These are phyloP conservation scores for Meliscaeva auricollis DNA, from an alignment of 2,888 invertebrate genomes.

Conservation along the genomic window DNA sequence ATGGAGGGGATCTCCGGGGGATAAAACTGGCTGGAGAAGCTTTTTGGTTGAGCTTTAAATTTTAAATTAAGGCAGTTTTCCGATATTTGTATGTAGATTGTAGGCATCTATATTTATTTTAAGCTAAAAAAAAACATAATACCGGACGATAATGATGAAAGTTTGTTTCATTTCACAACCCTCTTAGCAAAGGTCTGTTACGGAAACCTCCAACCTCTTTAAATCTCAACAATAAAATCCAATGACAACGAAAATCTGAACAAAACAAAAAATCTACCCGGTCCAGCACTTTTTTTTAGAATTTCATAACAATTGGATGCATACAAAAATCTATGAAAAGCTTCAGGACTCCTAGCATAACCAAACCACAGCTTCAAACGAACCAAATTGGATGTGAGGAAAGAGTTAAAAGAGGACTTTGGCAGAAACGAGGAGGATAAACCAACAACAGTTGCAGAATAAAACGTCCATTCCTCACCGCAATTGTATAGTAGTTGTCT, in stretches of 20 bases:
- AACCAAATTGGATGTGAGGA: background rate
- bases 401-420: background rate
- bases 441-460: slow-evolving; percentile 35
- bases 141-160: no score
- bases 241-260: background rate
- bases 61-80: no score
- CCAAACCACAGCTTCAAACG: slow-evolving; percentile 21
- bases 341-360: slow-evolving; percentile 29
- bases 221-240: background rate
- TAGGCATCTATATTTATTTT: no score
- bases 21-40: no score
- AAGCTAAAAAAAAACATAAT: no score
- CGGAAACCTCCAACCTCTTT: background rate
- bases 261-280: slow-evolving; percentile 1
- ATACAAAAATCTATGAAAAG: slow-evolving; percentile 38
- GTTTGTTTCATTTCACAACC: background rate
- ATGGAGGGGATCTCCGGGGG: no score
- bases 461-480: slow-evolving; percentile 41
- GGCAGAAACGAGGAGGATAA: background rate
- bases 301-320: slow-evolving; percentile 14
- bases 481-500: slow-evolving; percentile 60
- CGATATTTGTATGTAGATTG: no score
- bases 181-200: background rate
- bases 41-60: no score
- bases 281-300: slow-evolving; percentile 27